Conservation (phyloP, 2,888 invertebrate genomes). For the Sylvicola cinctus region DNA sequence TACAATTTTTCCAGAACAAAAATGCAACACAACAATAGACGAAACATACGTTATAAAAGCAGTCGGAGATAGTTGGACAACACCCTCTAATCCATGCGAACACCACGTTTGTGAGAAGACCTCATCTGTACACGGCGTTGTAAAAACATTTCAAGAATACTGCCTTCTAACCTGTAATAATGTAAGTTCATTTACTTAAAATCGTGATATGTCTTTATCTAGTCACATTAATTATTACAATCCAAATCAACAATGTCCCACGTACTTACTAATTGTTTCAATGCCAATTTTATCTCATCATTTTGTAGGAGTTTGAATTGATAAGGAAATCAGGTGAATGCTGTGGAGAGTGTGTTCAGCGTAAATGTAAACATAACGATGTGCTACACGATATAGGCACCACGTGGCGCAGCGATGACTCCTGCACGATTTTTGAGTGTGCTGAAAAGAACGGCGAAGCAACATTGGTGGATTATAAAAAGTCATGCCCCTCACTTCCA, state of each 20-base stretch:
- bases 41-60: slow-evolving; percentile 10
- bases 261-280: not conserved
- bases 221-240: not conserved
- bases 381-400: slow-evolving; percentile 18
- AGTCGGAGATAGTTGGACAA: slow-evolving; percentile 19
- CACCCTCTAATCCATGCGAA: slow-evolving; percentile 15
- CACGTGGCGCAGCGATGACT: slow-evolving; percentile 19
- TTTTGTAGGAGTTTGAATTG: slow-evolving; percentile 18
- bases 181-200: slow-evolving; percentile 14
- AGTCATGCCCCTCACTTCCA: slow-evolving; percentile 16
- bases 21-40: slow-evolving; percentile 16
- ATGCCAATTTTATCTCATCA: not conserved
- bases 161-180: slow-evolving; percentile 19
- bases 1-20: not conserved
- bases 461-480: slow-evolving; percentile 18
- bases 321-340: slow-evolving; percentile 15
- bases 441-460: slow-evolving; percentile 10
- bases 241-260: not conserved
- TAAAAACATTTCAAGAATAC: slow-evolving; percentile 13
- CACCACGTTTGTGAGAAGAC: slow-evolving; percentile 16
- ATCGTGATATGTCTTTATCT: too few relatives aligned
- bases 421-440: slow-evolving; percentile 21
- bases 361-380: slow-evolving; percentile 18
- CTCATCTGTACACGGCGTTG: slow-evolving; percentile 10
- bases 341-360: slow-evolving; percentile 21